A percentile compares a stretch with the other conserved stretches of the same genome.
Conservation (phyloP, 2,113 vertebrate genomes). For the Labrus mixtus region DNA sequence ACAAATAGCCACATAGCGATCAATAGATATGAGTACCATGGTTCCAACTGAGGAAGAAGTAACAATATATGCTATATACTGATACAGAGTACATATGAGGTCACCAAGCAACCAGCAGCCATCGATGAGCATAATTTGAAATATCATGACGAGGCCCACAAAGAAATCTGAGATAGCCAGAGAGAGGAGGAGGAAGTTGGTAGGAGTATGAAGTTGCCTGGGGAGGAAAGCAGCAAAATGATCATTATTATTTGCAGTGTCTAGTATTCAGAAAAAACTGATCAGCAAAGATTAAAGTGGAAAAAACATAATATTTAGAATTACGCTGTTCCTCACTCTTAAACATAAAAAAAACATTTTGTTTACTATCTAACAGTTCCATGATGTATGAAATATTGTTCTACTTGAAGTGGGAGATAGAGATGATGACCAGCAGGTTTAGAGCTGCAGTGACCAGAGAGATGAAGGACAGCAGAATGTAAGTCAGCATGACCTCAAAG, state of each 20-base stretch:
- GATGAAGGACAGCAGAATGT: background rate
- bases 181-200: constrained; percentile 72
- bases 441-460: constrained; percentile 30
- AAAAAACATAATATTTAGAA: too few relatives aligned
- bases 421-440: constrained; percentile 34
- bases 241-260: background rate
- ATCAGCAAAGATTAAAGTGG: too few relatives aligned
- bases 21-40: constrained; percentile 48
- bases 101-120: constrained; percentile 43
- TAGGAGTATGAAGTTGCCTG: constrained; percentile 77
- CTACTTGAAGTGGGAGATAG: background rate
- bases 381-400: too few relatives aligned
- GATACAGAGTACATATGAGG: background rate
- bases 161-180: constrained; percentile 34
- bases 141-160: constrained; percentile 19
- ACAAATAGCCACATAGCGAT: constrained; percentile 25
- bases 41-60: constrained; percentile 28
- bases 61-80: background rate
- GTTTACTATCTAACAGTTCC: too few relatives aligned
- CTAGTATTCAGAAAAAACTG: too few relatives aligned
- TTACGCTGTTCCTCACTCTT: too few relatives aligned
- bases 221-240: background rate
- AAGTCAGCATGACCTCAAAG: background rate
- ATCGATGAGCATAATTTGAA: background rate
- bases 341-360: too few relatives aligned